Evolutionary conservation across 1,140 invertebrate species (phyloP).

Genomic region (Spodoptera frugiperda): DNA sequence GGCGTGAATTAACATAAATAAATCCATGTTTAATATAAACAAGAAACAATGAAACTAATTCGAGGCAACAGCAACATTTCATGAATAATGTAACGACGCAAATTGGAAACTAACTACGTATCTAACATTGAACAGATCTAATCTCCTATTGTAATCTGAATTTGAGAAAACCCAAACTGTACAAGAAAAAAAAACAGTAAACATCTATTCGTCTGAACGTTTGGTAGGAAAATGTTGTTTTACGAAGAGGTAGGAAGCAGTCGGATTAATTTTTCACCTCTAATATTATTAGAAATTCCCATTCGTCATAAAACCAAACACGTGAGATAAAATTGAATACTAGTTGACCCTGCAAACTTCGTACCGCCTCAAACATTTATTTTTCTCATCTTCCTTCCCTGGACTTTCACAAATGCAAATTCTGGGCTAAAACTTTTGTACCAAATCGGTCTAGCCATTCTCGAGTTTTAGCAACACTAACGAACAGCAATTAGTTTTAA

Average conservation of each 20-base stretch:
- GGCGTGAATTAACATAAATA: no score
- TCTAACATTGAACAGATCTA: neutral
- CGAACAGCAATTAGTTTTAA: no score
- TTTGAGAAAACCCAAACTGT: neutral
- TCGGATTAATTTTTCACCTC: neutral
- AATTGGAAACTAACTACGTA: neutral
- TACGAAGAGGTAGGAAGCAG: neutral
- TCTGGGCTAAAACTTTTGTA: no score
- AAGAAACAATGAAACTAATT: neutral
- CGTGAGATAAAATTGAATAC: no score
- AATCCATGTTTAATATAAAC: no score
- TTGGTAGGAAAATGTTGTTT: conserved; percentile 5
- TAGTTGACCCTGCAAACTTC: no score
- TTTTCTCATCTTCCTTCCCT: no score
- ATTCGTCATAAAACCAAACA: no score
- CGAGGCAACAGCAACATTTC: conserved; percentile 1
- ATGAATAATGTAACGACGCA: conserved; percentile 9
- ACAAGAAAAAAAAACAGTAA: neutral
- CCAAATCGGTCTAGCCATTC: no score
- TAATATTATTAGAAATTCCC: neutral
- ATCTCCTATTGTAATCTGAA: conserved; percentile 8
- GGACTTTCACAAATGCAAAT: no score
- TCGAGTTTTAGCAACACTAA: no score
- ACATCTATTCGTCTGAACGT: neutral
- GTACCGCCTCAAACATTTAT: no score